Conservation (phyloP, 2,113 vertebrate species). For the Psophia crepitans region DNA sequence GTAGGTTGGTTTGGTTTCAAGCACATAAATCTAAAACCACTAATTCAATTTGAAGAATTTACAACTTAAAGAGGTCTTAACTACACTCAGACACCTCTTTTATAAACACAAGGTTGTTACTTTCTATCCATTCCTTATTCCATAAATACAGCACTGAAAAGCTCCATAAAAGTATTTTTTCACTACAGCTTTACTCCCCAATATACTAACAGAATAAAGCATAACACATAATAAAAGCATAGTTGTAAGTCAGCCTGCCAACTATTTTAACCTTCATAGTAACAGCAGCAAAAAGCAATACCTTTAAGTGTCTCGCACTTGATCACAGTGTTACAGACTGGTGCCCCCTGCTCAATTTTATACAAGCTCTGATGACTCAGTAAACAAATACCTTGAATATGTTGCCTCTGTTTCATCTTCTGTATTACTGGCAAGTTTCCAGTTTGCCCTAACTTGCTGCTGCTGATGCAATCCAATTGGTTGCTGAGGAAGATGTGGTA, state of each 20-base stretch:
- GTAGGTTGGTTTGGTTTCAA: neutral
- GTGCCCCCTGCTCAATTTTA: neutral
- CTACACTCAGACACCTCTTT: conserved; percentile 11
- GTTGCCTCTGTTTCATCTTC: conserved; percentile 87
- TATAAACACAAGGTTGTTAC: neutral
- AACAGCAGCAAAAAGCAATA: conserved; percentile 36
- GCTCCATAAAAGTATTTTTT: conserved; percentile 31
- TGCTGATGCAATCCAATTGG: conserved; percentile 87
- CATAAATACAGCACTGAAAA: conserved; percentile 22
- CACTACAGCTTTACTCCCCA: conserved; percentile 41
- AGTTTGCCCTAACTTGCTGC: conserved; percentile 86
- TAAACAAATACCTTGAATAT: conserved; percentile 83
- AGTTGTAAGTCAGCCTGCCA: conserved; percentile 20
- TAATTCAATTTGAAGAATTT: neutral
- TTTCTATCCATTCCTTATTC: neutral
- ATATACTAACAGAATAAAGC: conserved; percentile 35
- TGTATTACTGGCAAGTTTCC: conserved; percentile 84
- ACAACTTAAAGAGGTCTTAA: neutral
- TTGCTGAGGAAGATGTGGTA: conserved; percentile 88
- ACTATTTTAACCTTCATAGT: neutral
- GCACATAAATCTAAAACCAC: neutral
- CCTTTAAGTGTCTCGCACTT: conserved; percentile 23
- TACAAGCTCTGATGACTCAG: conserved; percentile 17
- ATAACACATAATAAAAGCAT: conserved; percentile 39
- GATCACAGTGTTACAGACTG: conserved; percentile 51